Percentiles rank a stretch among this genome's conserved stretches.
Conservation (phyloP, 2,797 vertebrate species). For the Parotocinclus haroldoi region DNA sequence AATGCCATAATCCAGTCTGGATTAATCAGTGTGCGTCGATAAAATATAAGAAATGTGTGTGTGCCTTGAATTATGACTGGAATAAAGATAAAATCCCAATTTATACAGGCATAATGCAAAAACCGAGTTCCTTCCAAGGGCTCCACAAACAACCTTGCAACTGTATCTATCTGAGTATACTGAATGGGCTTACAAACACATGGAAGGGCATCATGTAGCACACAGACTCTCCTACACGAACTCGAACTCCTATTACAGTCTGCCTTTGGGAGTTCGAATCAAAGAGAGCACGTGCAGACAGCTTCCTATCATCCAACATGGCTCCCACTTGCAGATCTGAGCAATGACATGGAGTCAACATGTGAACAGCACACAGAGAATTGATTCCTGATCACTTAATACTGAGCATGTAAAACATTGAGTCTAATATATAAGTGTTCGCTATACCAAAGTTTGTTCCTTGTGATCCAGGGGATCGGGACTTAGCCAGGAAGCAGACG, state of each 20-base stretch:
- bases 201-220: conserved; percentile 84
- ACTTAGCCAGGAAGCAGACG: conserved; percentile 77
- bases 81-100: no score
- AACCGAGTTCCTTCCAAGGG: no score
- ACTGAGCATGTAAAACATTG: background rate
- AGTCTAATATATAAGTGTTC: background rate
- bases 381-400: background rate
- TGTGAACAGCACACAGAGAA: conserved; percentile 1
- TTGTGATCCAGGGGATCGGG: conserved; percentile 72
- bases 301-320: conserved; percentile 82
- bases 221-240: conserved; percentile 65
- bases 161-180: background rate
- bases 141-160: no score
- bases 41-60: no score
- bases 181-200: conserved; percentile 78
- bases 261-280: conserved; percentile 81
- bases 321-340: conserved; percentile 76
- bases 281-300: conserved; percentile 79
- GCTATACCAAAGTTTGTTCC: conserved; percentile 73
- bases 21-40: no score
- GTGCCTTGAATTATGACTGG: no score
- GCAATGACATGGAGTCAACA: background rate
- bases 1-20: no score
- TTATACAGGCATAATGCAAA: no score
- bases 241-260: conserved; percentile 63